Base-by-base conservation (phyloP, 2,113 vertebrate species). In the Hippocampus mohnikei region DNA sequence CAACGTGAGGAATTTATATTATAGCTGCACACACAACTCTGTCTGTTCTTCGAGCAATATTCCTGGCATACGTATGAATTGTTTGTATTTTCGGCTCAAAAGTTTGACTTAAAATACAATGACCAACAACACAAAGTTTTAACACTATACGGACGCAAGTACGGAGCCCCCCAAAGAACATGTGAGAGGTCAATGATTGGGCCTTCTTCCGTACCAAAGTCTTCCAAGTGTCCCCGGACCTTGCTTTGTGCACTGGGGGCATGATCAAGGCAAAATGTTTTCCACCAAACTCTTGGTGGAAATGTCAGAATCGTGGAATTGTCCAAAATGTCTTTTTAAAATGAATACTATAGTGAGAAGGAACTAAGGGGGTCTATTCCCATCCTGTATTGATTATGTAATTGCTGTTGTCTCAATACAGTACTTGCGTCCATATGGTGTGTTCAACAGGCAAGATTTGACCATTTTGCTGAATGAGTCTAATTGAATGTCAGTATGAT, bases 1-100 rank as follows among this genome's bases (percentile, higher is more conserved):
- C 85, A 86, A 87, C 76, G 81, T 87, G 84, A 89, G 87, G 84
- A 91, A 86, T 81, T 85, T 81, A 86, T 56, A 86, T 88, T 87
- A 81, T 85, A 86, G 78, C 75, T 68, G 73, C 70, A 83, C 80
- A 84, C 79, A 83, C 80, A 75, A 66, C 33, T 85, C 79, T 87
- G 78, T 86, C 74, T 74, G 18, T 76, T 79, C 50, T 73, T 75
- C 40, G 8, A 70, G 48, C 10, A 59, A 59, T 48, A 77, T 75
- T 71, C 27, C 44, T 61, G 2, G 21, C 59, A 63, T 55, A 37
- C 70, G 41, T 42, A 44, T 76, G 69, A 58, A 50, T 40, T 50
- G 15, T 65, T 76, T 71, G 23, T n/a, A 18, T 63, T 63, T 63
- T 41, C 37, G 8, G 20, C 9, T 63, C 9, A 42, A 41, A 37